Evolutionary conservation across 1,140 invertebrate species (phyloP), one percentile per base, ranked within the genome.

Genomic region (Orchestia grillus): DNA sequence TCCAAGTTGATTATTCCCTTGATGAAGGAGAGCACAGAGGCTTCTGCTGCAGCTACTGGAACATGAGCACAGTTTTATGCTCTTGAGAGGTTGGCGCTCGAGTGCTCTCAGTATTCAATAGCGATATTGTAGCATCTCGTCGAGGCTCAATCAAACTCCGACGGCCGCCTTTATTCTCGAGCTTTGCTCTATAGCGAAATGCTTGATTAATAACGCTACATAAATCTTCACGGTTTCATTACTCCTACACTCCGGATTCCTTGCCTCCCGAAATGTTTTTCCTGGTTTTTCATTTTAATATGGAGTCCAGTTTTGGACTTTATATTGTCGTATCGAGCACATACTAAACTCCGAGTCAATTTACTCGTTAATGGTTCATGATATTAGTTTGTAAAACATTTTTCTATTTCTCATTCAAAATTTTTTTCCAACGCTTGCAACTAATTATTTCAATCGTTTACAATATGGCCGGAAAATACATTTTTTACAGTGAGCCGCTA

Each of bases 21-120:
- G 92, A 94, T 94, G 92, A 94, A 94, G 44, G 88, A 90, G 88
- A 90, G 88, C 88, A 90, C 88, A 44, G 88, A 41, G 88, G 88
- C 88, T 90, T 44, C 88, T 90, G 88, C 88, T 44, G 43, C 88
- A 11, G 43, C 88, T 41, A 90, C 36, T 90, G 88, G 88, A 90
- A 90, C 88, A 90, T 90, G 88, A 90, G 88, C 88, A 90, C 41
- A 90, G 42, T 90, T 90, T 90, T 90, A 90, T 90, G 88, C 43
- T 90, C 41, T 44, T 44, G 88, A 90, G 88, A 44, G 88, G 41
- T 90, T 90, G 28, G 36, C 41, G 88, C 88, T 90, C 43, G 88
- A 90, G 88, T 41, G 88, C 88, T 44, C 88, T 90, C 88, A 8
- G 88, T 41, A 42, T 44, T 90, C 88, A 90, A 90, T 90, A 90